phyloP scores from a whole-genome alignment of 1,140 invertebrate genomes.

The Apis cerana region DNA sequence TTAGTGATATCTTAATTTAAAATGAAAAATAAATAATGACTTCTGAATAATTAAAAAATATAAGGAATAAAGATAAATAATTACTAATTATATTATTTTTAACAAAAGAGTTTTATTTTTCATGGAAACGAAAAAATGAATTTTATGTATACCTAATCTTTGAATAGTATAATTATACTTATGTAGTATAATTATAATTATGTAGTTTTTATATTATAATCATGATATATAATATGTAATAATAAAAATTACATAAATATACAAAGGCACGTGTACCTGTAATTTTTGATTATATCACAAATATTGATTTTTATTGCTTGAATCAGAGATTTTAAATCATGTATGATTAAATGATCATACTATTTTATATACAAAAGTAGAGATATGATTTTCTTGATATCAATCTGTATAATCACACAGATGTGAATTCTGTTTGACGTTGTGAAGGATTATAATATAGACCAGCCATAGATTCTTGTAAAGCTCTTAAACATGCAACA shows the following conservation, averaged over 20 bases:
- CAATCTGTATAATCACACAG: conserved; percentile 43
- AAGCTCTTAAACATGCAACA: conserved; percentile 91
- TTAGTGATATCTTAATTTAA: too few species aligned
- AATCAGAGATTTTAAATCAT: not conserved
- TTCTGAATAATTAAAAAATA: too few species aligned
- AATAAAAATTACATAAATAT: conserved; percentile 40
- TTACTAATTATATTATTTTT: conserved; percentile 5
- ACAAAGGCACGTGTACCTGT: conserved; percentile 43
- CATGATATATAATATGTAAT: conserved; percentile 8
- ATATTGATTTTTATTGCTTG: not conserved
- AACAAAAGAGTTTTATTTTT: conserved; percentile 39
- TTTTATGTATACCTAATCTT: not conserved
- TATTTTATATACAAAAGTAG: conserved; percentile 40
- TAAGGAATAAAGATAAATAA: not conserved
- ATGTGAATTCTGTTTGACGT: conserved; percentile 46
- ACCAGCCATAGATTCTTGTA: conserved; percentile 95
- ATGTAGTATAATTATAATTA: conserved; percentile 22
- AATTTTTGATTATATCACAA: conserved; percentile 37
- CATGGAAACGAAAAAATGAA: not conserved
- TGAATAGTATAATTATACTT: conserved; percentile 14
- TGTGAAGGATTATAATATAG: conserved; percentile 84
- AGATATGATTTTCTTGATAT: conserved; percentile 12
- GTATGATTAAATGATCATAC: not conserved
- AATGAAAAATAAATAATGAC: too few species aligned
- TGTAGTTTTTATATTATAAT: conserved; percentile 26